Evolutionary conservation across 37 sponge, comb jelly and placozoan species (phyloP).

Genomic region (Aphrocallistes beatrix): DNA sequence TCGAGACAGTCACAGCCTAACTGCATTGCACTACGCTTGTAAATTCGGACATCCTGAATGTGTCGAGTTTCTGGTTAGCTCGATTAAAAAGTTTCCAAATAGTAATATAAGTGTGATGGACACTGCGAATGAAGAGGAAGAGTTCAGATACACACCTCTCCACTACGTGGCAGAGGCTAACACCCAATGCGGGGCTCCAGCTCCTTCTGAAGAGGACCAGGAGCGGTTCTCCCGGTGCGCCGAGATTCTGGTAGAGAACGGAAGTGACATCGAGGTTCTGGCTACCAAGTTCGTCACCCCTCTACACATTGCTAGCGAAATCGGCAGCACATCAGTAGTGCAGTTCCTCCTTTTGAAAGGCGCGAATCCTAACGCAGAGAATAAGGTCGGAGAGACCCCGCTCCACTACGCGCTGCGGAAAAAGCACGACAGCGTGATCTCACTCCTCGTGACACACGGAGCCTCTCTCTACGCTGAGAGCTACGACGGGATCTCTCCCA

Average conservation of each 20-base stretch:
- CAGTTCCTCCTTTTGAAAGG: neutral
- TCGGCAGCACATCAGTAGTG: neutral
- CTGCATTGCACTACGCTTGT: constrained; percentile 8
- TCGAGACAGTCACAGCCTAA: neutral
- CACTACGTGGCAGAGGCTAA: neutral
- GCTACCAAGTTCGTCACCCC: neutral
- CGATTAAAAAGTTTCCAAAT: neutral
- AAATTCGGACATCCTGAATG: neutral
- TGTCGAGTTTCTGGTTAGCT: neutral
- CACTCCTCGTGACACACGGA: neutral
- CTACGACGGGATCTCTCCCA: neutral
- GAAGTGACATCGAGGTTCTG: neutral
- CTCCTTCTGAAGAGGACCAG: constrained; percentile 7
- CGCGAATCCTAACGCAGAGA: constrained; percentile 3
- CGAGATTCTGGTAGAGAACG: neutral
- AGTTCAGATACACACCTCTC: neutral
- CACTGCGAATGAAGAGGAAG: neutral
- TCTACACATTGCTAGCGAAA: neutral
- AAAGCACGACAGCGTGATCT: neutral
- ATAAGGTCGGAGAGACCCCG: neutral
- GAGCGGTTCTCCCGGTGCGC: neutral
- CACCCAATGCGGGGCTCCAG: neutral
- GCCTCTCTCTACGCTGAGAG: neutral
- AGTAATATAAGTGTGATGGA: neutral
- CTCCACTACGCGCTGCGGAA: neutral